These are phyloP conservation scores for Frieseomelitta varia DNA, from an alignment of 1,140 invertebrate species.

Conservation along the genomic window DNA sequence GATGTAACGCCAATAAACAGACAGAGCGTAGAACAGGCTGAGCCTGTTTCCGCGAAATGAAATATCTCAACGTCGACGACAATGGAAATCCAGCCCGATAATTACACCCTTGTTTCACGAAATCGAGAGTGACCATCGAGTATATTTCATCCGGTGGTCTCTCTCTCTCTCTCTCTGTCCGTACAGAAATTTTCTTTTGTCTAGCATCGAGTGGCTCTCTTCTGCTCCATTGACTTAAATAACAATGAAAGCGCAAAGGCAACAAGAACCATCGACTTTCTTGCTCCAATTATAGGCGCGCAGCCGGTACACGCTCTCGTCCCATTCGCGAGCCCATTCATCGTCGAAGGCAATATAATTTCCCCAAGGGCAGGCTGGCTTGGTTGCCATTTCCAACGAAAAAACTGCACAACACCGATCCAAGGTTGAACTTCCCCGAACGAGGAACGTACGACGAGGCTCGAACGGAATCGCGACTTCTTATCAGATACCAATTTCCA, in stretches of 20 bases:
- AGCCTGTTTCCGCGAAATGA: neutral
- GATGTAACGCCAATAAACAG: neutral
- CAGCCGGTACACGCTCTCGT: neutral
- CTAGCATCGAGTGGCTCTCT: constrained; percentile 14
- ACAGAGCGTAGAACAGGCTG: neutral
- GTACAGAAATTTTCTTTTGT: constrained; percentile 41
- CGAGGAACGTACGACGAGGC: neutral
- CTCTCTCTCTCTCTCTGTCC: neutral
- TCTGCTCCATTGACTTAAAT: constrained; percentile 41
- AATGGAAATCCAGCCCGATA: neutral
- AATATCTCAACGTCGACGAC: neutral
- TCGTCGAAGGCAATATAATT: constrained; percentile 13
- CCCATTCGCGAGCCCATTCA: constrained; percentile 14
- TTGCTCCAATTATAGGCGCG: constrained; percentile 36
- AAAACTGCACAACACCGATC: neutral
- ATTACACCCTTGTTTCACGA: neutral
- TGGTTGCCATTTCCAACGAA: neutral
- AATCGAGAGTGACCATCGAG: constrained; percentile 27
- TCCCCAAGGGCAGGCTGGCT: constrained; percentile 11
- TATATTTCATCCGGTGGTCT: too few relatives aligned
- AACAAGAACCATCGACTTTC: constrained; percentile 43
- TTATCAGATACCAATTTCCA: neutral
- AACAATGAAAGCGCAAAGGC: constrained; percentile 43
- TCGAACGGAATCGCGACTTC: neutral
- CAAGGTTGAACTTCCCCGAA: neutral